Evolutionary conservation across 1,140 invertebrate genomes (phyloP).

Genomic region (Monomorium pharaonis): DNA sequence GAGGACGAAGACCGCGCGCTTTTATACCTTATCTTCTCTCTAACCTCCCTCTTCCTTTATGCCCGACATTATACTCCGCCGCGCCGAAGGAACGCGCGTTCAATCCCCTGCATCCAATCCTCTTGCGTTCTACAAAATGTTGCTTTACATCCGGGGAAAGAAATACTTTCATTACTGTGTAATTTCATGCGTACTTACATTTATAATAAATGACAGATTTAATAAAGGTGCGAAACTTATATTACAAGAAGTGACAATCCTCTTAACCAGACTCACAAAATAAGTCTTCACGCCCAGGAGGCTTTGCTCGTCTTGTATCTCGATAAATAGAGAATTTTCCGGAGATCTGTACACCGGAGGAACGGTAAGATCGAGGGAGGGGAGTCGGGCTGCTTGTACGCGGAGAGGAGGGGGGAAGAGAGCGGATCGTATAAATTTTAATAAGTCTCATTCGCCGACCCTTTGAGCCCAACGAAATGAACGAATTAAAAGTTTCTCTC

Average conservation of each 20-base stretch:
- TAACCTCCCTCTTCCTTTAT: conserved; percentile 15
- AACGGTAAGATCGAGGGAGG: conserved; percentile 16
- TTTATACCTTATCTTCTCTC: conserved; percentile 54
- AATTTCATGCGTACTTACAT: background rate
- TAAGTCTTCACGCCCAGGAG: background rate
- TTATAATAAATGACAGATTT: background rate
- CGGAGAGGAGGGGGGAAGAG: conserved; percentile 22
- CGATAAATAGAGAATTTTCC: conserved; percentile 21
- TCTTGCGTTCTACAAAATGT: conserved; percentile 11
- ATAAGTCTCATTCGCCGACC: conserved; percentile 80
- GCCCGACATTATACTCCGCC: background rate
- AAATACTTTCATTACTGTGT: background rate
- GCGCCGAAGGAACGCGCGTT: background rate
- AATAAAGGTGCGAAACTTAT: background rate
- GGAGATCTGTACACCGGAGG: conserved; percentile 19
- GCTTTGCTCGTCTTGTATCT: background rate
- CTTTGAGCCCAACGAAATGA: conserved; percentile 82
- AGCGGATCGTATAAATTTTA: conserved; percentile 80
- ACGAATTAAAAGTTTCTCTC: conserved; percentile 83
- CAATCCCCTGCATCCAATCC: background rate
- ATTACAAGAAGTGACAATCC: background rate
- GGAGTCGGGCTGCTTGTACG: conserved; percentile 33
- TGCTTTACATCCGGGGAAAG: background rate
- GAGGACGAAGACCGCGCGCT: conserved; percentile 66
- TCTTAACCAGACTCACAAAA: conserved; percentile 9